These are phyloP conservation scores for Alligator sinensis DNA, from an alignment of 2,113 vertebrate genomes.

Conservation along the genomic window DNA sequence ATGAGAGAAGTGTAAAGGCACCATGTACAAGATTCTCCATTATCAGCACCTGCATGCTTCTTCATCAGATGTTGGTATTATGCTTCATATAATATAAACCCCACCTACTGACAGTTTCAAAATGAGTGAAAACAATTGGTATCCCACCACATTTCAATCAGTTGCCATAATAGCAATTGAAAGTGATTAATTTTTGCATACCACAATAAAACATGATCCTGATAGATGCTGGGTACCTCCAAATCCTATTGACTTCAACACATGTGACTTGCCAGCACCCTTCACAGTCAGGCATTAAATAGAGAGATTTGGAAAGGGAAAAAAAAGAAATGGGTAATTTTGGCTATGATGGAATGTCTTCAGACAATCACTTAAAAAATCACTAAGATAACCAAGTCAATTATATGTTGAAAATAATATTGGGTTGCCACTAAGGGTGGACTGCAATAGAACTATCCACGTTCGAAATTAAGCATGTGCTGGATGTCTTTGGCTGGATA, in stretches of 20 bases:
- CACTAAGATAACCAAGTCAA: rapidly evolving
- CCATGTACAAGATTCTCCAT: background rate
- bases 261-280: background rate
- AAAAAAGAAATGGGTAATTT: background rate
- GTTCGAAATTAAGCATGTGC: background rate
- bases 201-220: background rate
- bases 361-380: rapidly evolving
- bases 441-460: background rate
- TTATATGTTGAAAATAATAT: conserved; percentile 13
- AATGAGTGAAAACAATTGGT: background rate
- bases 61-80: background rate
- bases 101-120: background rate
- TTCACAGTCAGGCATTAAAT: background rate
- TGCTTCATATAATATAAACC: background rate
- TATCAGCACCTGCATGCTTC: background rate
- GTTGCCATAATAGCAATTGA: background rate
- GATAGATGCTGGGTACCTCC: background rate
- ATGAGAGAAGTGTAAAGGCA: background rate
- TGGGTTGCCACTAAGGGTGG: background rate
- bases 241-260: background rate
- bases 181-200: background rate
- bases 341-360: rapidly evolving
- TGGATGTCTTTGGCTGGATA: background rate
- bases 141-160: rapidly evolving
- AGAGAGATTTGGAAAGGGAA: background rate